Percentiles rank a stretch among this genome's conserved stretches.
Evolutionary conservation across 2,797 vertebrate species (phyloP).

Genomic region (Apogon talboti): DNA sequence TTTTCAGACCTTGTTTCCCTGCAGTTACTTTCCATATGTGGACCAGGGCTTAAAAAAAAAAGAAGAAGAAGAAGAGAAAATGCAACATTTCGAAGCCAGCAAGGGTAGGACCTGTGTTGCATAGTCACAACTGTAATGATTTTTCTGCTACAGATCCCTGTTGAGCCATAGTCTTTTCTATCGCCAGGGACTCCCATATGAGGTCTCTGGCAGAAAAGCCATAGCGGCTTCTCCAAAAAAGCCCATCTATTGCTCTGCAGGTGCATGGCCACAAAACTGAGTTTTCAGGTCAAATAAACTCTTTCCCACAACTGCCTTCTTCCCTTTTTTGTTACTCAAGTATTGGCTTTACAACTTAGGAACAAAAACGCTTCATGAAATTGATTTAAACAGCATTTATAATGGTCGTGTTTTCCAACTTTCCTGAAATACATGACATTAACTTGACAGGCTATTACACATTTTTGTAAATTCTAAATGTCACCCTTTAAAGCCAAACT

Average conservation of each 20-base stretch:
- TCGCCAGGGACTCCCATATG: conserved; percentile 60
- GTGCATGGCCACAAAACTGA: conserved; percentile 53
- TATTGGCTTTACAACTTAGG: background rate
- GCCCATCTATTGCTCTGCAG: conserved; percentile 72
- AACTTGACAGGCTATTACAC: conserved; percentile 19
- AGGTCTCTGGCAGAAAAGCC: conserved; percentile 62
- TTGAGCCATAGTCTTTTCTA: conserved; percentile 64
- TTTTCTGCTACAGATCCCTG: conserved; percentile 66
- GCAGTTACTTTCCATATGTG: conserved; percentile 41
- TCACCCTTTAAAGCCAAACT: background rate
- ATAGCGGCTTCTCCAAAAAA: conserved; percentile 59
- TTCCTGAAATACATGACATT: conserved; percentile 9
- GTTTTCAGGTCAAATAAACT: conserved; percentile 65
- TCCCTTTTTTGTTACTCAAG: background rate
- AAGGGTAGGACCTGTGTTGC: conserved; percentile 26
- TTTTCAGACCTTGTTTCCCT: conserved; percentile 12
- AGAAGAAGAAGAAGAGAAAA: conserved; percentile 8
- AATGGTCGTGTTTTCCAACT: conserved; percentile 7
- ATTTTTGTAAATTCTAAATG: conserved; percentile 16
- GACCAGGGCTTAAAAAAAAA: conserved; percentile 32
- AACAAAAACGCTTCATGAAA: conserved; percentile 9
- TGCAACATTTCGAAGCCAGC: conserved; percentile 22
- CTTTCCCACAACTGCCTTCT: conserved; percentile 10
- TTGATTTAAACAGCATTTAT: conserved; percentile 5
- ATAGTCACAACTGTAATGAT: conserved; percentile 58